phyloP scores from a whole-genome alignment of 35 echinoderm and acorn worm species.

The Ophioderma brevispina region DNA sequence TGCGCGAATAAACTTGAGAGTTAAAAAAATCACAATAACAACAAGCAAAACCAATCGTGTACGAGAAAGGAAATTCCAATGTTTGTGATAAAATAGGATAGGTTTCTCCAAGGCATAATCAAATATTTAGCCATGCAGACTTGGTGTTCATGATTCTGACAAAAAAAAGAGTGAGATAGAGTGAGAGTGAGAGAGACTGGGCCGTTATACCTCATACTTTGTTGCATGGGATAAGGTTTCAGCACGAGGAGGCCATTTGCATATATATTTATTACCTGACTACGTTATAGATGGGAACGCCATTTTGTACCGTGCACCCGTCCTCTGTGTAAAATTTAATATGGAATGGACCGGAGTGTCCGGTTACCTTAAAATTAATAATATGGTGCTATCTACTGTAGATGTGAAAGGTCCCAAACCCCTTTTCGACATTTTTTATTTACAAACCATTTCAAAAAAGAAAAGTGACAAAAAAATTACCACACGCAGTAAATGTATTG shows the following conservation, averaged over 20 bases:
- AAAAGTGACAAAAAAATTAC: neutral
- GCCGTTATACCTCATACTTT: neutral
- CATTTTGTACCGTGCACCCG: neutral
- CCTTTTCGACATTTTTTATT: neutral
- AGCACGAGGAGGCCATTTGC: slow-evolving; percentile 6
- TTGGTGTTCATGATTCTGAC: neutral
- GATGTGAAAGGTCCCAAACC: neutral
- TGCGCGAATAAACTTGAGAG: neutral
- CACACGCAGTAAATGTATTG: neutral
- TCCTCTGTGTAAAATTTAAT: slow-evolving; percentile 14
- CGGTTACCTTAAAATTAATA: neutral
- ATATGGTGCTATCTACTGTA: neutral
- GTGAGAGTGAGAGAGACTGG: neutral
- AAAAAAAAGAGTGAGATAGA: neutral
- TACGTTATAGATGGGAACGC: neutral
- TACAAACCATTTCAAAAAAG: neutral
- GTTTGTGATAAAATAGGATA: neutral
- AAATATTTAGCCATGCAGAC: slow-evolving; percentile 4
- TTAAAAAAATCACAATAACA: neutral
- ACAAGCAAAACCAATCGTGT: neutral
- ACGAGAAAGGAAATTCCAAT: neutral
- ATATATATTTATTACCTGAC: slow-evolving; percentile 12
- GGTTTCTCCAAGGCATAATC: neutral
- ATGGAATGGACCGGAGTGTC: neutral
- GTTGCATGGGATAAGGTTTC: neutral